These are phyloP conservation scores for Epinephelus awoara DNA, from an alignment of 2,797 vertebrate genomes.

Conservation along the genomic window DNA sequence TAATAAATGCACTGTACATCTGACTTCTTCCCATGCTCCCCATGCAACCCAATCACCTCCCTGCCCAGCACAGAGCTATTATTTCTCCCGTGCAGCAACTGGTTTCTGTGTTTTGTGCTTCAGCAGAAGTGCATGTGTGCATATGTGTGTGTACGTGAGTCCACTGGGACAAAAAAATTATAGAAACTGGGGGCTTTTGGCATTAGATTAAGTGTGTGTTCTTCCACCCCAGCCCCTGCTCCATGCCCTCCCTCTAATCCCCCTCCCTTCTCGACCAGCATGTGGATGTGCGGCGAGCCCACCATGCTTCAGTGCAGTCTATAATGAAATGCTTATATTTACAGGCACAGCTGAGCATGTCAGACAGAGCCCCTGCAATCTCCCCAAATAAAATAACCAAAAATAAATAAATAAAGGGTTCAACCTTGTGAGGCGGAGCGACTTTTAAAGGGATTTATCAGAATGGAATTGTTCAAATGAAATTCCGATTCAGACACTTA, in stretches of 20 bases:
- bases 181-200: slow-evolving; percentile 81
- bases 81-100: slow-evolving; percentile 79
- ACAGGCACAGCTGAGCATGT: slow-evolving; percentile 97
- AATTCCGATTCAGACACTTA: slow-evolving; percentile 96
- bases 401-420: slow-evolving; percentile 92
- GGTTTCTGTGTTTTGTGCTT: slow-evolving; percentile 72
- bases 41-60: slow-evolving; percentile 72
- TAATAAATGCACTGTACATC: slow-evolving; percentile 89
- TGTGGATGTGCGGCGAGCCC: slow-evolving; percentile 84
- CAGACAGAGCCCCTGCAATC: slow-evolving; percentile 94
- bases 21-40: slow-evolving; percentile 79
- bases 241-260: slow-evolving; percentile 82
- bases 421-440: slow-evolving; percentile 91
- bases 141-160: slow-evolving; percentile 42
- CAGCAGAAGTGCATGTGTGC: slow-evolving; percentile 55
- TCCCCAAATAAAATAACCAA: slow-evolving; percentile 90
- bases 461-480: slow-evolving; percentile 97
- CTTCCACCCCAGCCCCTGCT: slow-evolving; percentile 83
- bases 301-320: slow-evolving; percentile 97
- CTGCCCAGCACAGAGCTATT: slow-evolving; percentile 72
- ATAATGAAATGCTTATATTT: slow-evolving; percentile 99
- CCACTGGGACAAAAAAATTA: slow-evolving; percentile 83
- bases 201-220: slow-evolving; percentile 87
- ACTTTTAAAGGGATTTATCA: slow-evolving; percentile 99
- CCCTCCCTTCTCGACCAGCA: slow-evolving; percentile 76